Evolutionary conservation across 2,113 vertebrate genomes (phyloP), one percentile per base, ranked within the genome.

Genomic region (Micromys minutus): DNA sequence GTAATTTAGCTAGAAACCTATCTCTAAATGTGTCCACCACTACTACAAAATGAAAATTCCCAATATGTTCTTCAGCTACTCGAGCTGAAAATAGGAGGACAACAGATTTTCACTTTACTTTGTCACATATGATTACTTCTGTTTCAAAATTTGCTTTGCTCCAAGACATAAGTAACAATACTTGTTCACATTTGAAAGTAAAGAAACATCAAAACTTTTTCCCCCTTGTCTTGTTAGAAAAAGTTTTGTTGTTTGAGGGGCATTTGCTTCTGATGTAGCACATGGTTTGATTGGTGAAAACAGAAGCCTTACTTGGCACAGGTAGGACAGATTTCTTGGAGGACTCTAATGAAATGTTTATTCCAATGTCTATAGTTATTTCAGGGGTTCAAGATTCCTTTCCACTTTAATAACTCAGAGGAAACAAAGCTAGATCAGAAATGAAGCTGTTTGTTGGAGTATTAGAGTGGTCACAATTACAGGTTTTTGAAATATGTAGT

Each of bases 61-160:
- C 95, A 98, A 95, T 95, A 97, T 93, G 92, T 96, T 96, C 95
- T 87, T 95, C n/a, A 93, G 57, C 69, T 91, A 87, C 63, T 67
- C 76, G 71, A 80, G 63, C 86, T 97, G 84, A 96, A 96, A 96
- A 94, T 96, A 97, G 67, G n/a, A 94, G 91, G 74, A 91, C 63
- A 96, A 96, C 91, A 97, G 96, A 97, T 91, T 96, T 97, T 95
- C 83, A 93, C 90, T 94, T 95, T 95, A 95, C 85, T 95, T 94
- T 96, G 91, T 96, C 96, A 96, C 91, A 96, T 96, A 85, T 61
- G 50, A 97, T 97, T 96, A 85, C 59, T 93, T 96, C 87, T 97
- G 39, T 95, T 94, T 96, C 59, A 93, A 94, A 45, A 88, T 87
- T 96, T 97, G 26, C 69, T 47, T 39, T 83, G 93, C 94, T 80